Base-by-base conservation (phyloP, 2,888 invertebrate species). In the Hypselothyrea guttata region DNA sequence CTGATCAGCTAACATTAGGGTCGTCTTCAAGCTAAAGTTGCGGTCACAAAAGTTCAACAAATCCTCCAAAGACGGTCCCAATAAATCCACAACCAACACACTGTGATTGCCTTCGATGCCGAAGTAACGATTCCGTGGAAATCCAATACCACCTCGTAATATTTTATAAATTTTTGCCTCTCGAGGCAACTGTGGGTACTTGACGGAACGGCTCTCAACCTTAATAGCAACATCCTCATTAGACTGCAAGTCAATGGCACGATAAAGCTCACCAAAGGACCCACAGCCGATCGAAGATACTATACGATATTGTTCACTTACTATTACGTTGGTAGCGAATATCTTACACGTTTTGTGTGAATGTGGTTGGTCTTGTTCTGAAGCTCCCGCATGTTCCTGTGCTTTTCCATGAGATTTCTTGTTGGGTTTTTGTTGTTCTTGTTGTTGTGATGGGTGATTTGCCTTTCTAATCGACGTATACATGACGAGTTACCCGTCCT, bases 41-140 rank as follows among this genome's bases (percentile, higher is more conserved):
- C 83, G 82, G 0, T 54, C 46, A 34, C 81, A 81, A 22, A 72
- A 56, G 35, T 82, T 82, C 0, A 81, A 34, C 9, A 84, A 40
- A 46, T 81, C 81, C 40, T 81, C 84, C 30, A 81, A 46, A 0
- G 82, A 62, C 0, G 84, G 79, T 0, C 81, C 81, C 48, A 81
- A 33, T 3, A 81, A 40, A 42, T 81, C 81, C 22, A 81, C 16
- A n/a, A 81, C 79, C n/a, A 81, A 37, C 1, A 78, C 55, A 58
- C 78, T 73, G n/a, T 72, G 68, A 7, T 16, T 31, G 4, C 72
- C 75, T 44, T 82, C 81, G 4, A 56, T 67, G 44, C 68, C 82
- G 33, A 45, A 78, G 35, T 81, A 52, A 0, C 55, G 75, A 5
- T 65, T 38, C 0, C 54, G 45, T 4, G 81, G 84, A 33, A 81